Percentiles rank a stretch among this genome's conserved stretches.
Conservation (phyloP, 2,113 vertebrate genomes). For the Axis porcinus region DNA sequence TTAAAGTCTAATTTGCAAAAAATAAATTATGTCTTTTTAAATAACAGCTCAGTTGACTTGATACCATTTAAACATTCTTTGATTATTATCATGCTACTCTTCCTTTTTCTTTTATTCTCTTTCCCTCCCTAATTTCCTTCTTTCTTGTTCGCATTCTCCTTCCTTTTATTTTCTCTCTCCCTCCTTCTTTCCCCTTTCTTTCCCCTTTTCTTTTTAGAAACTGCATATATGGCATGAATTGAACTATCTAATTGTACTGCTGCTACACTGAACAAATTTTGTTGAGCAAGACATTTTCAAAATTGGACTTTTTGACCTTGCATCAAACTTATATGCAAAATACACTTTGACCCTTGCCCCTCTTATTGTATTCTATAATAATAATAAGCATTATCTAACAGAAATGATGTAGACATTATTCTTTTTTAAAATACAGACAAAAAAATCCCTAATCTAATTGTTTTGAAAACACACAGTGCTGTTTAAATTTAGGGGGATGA, state of each 20-base stretch:
- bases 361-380: background rate
- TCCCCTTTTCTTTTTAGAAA: background rate
- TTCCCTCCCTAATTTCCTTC: background rate
- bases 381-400: background rate
- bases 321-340: slow-evolving; percentile 19
- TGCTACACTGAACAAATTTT: background rate
- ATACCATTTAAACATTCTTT: background rate
- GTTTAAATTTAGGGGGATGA: background rate
- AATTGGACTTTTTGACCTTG: background rate
- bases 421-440: background rate
- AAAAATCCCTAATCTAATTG: background rate
- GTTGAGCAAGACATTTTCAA: slow-evolving; percentile 13
- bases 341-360: background rate
- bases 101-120: background rate
- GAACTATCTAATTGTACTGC: background rate
- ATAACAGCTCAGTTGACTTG: background rate
- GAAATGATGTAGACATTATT: background rate
- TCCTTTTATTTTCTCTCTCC: background rate
- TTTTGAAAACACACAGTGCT: background rate
- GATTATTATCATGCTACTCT: background rate
- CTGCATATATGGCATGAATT: background rate
- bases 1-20: background rate
- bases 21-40: background rate
- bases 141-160: background rate
- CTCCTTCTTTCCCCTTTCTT: background rate